Evolutionary conservation across 2,113 vertebrate species (phyloP).

Genomic region (Tenrec ecaudatus): DNA sequence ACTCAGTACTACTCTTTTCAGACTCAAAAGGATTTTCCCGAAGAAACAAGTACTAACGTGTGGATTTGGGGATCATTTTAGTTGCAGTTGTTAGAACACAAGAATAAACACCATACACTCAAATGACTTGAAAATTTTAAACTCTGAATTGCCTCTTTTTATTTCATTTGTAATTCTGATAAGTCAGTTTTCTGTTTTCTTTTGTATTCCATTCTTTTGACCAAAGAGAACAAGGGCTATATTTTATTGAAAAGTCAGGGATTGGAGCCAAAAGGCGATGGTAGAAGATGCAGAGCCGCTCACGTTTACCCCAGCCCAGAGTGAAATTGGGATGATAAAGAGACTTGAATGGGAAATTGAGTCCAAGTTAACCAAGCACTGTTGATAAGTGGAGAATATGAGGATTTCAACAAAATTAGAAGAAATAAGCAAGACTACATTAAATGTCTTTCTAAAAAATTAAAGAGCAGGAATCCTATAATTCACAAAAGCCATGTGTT

Average conservation of each 20-base stretch:
- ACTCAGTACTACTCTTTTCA: slow-evolving; percentile 57
- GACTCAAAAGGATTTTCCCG: slow-evolving; percentile 49
- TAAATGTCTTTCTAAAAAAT: slow-evolving; percentile 51
- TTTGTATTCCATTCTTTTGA: slow-evolving; percentile 34
- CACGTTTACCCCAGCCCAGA: slow-evolving; percentile 6
- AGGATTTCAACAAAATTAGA: slow-evolving; percentile 16
- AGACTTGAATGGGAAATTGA: slow-evolving; percentile 36
- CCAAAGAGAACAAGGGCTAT: slow-evolving; percentile 51
- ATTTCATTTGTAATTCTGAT: slow-evolving; percentile 49
- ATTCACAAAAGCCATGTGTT: slow-evolving; percentile 38
- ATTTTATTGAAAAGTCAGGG: slow-evolving; percentile 39
- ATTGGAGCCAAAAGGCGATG: slow-evolving; percentile 57
- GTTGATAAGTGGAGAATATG: slow-evolving; percentile 36
- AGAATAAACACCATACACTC: slow-evolving; percentile 53
- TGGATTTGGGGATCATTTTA: not conserved
- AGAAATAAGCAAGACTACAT: slow-evolving; percentile 18
- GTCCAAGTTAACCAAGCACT: slow-evolving; percentile 19
- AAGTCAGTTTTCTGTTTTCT: not conserved
- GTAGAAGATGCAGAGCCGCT: not conserved
- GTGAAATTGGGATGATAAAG: not conserved
- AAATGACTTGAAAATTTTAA: slow-evolving; percentile 44
- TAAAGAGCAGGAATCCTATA: slow-evolving; percentile 45
- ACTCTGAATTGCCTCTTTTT: slow-evolving; percentile 63
- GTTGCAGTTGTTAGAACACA: slow-evolving; percentile 14
- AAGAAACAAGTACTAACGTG: slow-evolving; percentile 25